Evolutionary conservation across 1,140 invertebrate genomes (phyloP).

Genomic region (Homalodisca vitripennis): DNA sequence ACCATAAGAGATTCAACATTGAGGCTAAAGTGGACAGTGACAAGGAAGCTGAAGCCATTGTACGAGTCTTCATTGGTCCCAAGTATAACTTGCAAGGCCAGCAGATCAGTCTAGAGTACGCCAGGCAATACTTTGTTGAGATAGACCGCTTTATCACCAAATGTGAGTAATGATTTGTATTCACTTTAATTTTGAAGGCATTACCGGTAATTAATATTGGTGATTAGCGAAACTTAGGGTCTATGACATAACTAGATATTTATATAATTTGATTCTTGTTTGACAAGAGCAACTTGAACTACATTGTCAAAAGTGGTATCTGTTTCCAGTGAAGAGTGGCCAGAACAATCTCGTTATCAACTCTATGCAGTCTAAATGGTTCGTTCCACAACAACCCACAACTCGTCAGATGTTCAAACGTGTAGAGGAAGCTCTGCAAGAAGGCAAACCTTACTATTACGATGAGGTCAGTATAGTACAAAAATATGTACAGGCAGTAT

Average conservation of each 20-base stretch:
- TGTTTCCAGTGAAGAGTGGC: conserved; percentile 25
- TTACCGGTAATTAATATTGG: no score
- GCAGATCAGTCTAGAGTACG: conserved; percentile 40
- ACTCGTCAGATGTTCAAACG: conserved; percentile 56
- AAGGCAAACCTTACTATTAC: neutral
- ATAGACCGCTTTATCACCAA: conserved; percentile 46
- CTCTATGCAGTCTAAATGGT: conserved; percentile 19
- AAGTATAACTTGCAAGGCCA: conserved; percentile 60
- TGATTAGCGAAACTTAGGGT: no score
- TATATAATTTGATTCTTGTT: no score
- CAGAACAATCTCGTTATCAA: conserved; percentile 11
- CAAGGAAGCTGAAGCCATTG: conserved; percentile 52
- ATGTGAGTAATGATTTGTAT: no score
- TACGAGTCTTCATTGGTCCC: conserved; percentile 68
- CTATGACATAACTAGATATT: no score
- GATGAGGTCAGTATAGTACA: neutral
- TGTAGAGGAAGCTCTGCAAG: conserved; percentile 51
- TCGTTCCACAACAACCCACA: neutral
- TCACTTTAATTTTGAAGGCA: no score
- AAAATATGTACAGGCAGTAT: no score
- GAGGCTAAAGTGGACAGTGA: conserved; percentile 59
- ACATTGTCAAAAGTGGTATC: neutral
- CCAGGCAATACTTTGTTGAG: conserved; percentile 44
- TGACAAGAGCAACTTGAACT: no score
- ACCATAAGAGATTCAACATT: conserved; percentile 65